These are phyloP conservation scores for Calyptomena viridis DNA, from an alignment of 2,113 vertebrate species.

Conservation along the genomic window DNA sequence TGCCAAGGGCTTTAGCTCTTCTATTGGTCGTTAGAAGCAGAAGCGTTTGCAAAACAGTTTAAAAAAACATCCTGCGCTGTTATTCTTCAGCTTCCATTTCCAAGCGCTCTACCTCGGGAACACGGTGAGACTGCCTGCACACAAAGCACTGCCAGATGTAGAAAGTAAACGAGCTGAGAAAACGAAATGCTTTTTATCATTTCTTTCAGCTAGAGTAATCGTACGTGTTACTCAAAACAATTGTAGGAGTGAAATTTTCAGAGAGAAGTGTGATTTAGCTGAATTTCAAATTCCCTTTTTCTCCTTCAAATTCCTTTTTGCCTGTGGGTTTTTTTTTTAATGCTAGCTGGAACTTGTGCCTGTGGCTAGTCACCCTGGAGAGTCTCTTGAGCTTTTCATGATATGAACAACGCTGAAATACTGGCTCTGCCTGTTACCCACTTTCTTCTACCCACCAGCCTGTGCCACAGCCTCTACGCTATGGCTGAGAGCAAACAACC, in stretches of 20 bases:
- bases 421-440: neutral
- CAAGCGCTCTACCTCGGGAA: neutral
- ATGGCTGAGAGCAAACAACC: neutral
- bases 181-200: constrained; percentile 38
- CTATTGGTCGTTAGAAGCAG: constrained; percentile 24
- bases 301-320: neutral
- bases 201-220: constrained; percentile 21
- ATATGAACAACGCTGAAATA: neutral
- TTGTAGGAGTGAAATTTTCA: constrained; percentile 18
- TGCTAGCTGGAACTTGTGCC: neutral
- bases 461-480: neutral
- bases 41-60: constrained; percentile 32
- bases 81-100: constrained; percentile 35
- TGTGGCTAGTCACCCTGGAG: neutral
- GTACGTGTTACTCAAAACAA: neutral
- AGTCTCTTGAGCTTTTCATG: neutral
- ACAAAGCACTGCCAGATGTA: constrained; percentile 39
- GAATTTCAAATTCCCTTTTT: neutral
- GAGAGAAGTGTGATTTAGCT: neutral
- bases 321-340: neutral
- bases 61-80: neutral
- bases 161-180: constrained; percentile 54
- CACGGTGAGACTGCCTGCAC: neutral
- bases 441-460: neutral
- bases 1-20: constrained; percentile 14